phyloP scores from a whole-genome alignment of 2,113 vertebrate genomes.

The Pseudopodoces humilis region DNA sequence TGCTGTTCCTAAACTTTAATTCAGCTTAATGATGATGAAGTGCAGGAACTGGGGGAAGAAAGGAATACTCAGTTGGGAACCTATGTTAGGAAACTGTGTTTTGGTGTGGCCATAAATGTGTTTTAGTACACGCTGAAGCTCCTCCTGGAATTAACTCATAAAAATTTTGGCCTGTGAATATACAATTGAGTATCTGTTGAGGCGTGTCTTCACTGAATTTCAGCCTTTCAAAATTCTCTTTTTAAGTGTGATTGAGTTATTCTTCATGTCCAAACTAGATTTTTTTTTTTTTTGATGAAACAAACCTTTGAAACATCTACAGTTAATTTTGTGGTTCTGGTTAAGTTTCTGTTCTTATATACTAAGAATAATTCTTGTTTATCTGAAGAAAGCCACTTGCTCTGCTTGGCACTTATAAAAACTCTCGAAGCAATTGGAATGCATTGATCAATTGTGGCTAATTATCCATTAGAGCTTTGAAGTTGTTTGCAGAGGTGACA shows the following conservation, averaged over 20 bases:
- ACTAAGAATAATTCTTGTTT: neutral
- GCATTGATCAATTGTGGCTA: slow-evolving; percentile 13
- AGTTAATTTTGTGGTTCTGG: neutral
- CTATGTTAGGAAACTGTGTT: neutral
- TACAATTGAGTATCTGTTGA: neutral
- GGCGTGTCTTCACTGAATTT: neutral
- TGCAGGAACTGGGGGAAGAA: neutral
- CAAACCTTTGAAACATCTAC: neutral
- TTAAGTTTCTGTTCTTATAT: neutral
- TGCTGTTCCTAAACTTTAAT: neutral
- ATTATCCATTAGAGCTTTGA: slow-evolving; percentile 13
- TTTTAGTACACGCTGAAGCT: neutral
- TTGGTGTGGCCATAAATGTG: neutral
- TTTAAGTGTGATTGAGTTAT: neutral
- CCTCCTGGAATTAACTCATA: neutral
- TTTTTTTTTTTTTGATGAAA: neutral
- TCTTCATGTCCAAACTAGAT: neutral
- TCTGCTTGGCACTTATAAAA: neutral
- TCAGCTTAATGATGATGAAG: neutral
- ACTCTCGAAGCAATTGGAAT: slow-evolving; percentile 10
- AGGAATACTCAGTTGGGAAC: neutral
- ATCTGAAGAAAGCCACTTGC: neutral
- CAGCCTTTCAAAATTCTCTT: neutral
- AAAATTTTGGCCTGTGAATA: neutral
- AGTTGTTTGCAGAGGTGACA: slow-evolving; percentile 4